Evolutionary conservation across 2,797 vertebrate genomes (phyloP), one percentile per base, ranked within the genome.

Genomic region (Tenualosa thibaudeaui): DNA sequence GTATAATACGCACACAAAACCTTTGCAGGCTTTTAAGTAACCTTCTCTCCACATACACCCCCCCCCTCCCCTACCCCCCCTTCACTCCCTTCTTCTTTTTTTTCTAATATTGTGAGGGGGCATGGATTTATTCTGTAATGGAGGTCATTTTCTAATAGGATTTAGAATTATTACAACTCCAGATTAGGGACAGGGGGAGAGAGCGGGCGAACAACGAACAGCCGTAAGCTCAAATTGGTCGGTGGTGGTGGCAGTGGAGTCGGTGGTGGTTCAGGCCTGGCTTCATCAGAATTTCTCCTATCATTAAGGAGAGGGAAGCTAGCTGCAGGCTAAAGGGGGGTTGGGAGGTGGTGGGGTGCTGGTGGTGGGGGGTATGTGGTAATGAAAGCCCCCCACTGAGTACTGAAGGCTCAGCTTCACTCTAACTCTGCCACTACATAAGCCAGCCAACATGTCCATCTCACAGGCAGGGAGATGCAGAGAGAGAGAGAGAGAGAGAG

Each of bases 81-180:
- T 4, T n/a, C 60, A 62, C n/a, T 7, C 26, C 9, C 19, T 68
- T 68, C 24, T 68, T 31, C 62, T 51, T 37, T 37, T 19, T 68
- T 46, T 22, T 51, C 78, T 31, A 46, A 71, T 31, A 60, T 86
- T 49, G 86, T 81, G 83, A 51, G 12, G 58, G 50, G 81, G 82
- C 56, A 86, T 89, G 89, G 90, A 91, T 92, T 92, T 91, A 86
- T 88, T 89, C 86, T 86, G 83, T 91, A 91, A 94, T 88, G 87
- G 90, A 91, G 91, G 91, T 92, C 89, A 91, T 92, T 93, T 92
- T 90, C 86, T 89, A 94, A 94, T 89, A 91, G 93, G 91, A 93
- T 94, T 93, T 92, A 86, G 88, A 94, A 92, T 92, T 90, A 93
- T 93, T 92, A 93, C 90, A 93, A 82, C 15, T 91, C 87, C 89